Base-by-base conservation (phyloP, 2,888 invertebrate species). In the Papilio elwesi region DNA sequence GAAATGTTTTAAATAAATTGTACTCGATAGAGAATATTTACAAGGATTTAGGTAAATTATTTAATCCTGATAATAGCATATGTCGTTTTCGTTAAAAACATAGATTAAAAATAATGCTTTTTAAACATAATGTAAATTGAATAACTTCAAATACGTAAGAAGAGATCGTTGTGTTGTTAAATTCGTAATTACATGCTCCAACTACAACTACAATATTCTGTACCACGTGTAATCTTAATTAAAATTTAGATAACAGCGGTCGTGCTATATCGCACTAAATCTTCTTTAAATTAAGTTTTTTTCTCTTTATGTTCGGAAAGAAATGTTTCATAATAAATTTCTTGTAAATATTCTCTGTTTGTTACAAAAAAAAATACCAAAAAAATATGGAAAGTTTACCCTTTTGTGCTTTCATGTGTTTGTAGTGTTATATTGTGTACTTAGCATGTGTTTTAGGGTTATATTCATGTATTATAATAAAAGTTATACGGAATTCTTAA, bases 381-480 rank as follows among this genome's bases (percentile, higher is more conserved):
- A 57, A 57, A 12, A 13, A 51, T n/a, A 55, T 36, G 57, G 36
- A 57, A 57, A 38, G 59, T 59, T 59, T 38, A 38, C n/a, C 13
- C 13, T 38, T 57, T 59, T 59, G 36, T 59, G 38, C 59, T 59
- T 59, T 59, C n/a, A 38, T 59, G 59, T 59, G n/a, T 59, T 59
- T 57, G 36, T 36, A 36, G 55, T 26, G 26, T 57, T 57, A 48
- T 68, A 68, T 67, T 43, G 47, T 67, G 55, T 55, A 55, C 13
- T 68, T 68, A 55, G 16, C 15, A 62, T 47, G 47, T 63, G 64
- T 36, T 68, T 16, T 64, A 48, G 63, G 9, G 38, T 38, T 47
- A 48, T 63, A 16, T 64, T 26, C 49, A 26, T 64, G 6, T 9
- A 9, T 43, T 16, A 15, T 26, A 12, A 55, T 47, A 63, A 63